Evolutionary conservation across 2,797 vertebrate species (phyloP).

Genomic region (Gymnothorax reevesii): DNA sequence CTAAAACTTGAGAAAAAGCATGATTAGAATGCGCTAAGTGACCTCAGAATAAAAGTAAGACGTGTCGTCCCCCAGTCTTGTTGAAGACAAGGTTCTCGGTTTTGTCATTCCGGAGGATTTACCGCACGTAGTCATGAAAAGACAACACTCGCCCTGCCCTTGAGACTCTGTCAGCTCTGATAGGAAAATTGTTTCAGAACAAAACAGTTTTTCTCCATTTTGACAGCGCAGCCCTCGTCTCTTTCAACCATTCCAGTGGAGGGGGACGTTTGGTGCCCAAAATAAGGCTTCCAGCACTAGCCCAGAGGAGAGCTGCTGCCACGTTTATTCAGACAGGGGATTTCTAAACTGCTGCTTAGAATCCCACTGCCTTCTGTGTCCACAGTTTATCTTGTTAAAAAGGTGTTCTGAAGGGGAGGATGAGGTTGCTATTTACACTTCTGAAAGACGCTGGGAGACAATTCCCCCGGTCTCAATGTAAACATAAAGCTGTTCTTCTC

Average conservation of each 20-base stretch:
- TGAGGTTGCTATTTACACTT: not conserved
- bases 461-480: not conserved
- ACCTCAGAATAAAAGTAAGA: not conserved
- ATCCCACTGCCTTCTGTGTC: not conserved
- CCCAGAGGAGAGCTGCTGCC: not conserved
- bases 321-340: not conserved
- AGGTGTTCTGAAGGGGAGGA: not conserved
- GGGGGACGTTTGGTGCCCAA: not conserved
- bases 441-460: not conserved
- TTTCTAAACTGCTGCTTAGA: not conserved
- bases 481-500: not conserved
- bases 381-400: not conserved
- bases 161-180: conserved; percentile 18
- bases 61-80: not conserved
- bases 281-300: not conserved
- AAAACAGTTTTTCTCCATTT: not conserved
- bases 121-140: not conserved
- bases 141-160: not conserved
- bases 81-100: not conserved
- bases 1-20: not conserved
- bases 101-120: conserved; percentile 10
- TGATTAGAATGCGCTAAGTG: not conserved
- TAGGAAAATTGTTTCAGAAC: conserved; percentile 21
- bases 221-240: not conserved
- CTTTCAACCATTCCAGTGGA: not conserved